Evolutionary conservation across 2,888 invertebrate genomes (phyloP), one percentile per base, ranked within the genome.

Genomic region (Cantharis rufa): DNA sequence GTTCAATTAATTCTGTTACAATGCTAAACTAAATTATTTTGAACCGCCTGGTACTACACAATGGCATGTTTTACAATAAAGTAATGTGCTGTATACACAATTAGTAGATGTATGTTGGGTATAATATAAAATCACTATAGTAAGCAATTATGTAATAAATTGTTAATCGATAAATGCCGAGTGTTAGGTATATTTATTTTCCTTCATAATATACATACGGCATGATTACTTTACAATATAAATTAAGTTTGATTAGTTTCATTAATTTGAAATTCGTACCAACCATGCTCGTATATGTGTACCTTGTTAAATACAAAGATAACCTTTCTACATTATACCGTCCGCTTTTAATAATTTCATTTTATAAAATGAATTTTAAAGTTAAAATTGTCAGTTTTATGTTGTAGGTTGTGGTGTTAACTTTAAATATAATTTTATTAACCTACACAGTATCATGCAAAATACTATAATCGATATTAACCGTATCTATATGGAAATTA

Each of bases 51-150:
- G 21, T 66, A 66, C 64, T 48, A 66, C n/a, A 66, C 64, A 66
- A 66, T 66, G 64, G 64, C 64, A 66, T 66, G 64, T 66, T 66
- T 66, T 66, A 66, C 64, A 66, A 66, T 16, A 66, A 66, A 66
- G 64, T 66, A 66, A 66, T 66, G 64, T 66, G 64, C 64, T 66
- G 64, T 66, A 16, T 16, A 66, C 64, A 66, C 64, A 66, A 66
- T 66, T n/a, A 66, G 64, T 66, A 66, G 24, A 24, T 24, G 24
- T 66, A 66, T 16, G 16, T 10, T 18, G 16, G 64, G 64, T 66
- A 21, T 66, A 66, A 21, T 66, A 66, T 66, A 66, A 66, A 66
- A 66, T 66, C 64, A 24, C 64, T 24, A 66, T 66, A 66, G 24
- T 66, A 66, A 66, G 64, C 64, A 21, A 66, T 66, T 66, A 66